These are phyloP conservation scores for Ostrea denselamellosa DNA, from an alignment of 1,140 invertebrate genomes.

Conservation along the genomic window DNA sequence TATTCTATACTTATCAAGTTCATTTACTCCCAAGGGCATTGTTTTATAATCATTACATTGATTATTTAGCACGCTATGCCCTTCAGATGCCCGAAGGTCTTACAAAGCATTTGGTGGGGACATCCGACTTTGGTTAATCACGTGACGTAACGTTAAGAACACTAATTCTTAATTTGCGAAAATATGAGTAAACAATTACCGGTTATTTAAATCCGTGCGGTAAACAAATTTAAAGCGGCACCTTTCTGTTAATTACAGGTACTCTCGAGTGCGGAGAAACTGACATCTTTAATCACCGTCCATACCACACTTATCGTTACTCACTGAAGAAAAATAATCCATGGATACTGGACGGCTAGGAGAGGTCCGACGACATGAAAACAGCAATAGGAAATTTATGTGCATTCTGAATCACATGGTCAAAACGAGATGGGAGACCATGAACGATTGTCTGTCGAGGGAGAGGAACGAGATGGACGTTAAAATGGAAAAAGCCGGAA, in stretches of 20 bases:
- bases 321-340: neutral
- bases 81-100: too few relatives aligned
- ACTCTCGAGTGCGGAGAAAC: neutral
- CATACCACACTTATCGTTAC: neutral
- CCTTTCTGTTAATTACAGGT: neutral
- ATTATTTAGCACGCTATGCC: too few relatives aligned
- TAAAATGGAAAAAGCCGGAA: slow-evolving; percentile 52
- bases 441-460: slow-evolving; percentile 44
- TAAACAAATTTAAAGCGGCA: neutral
- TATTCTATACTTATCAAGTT: too few relatives aligned
- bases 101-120: too few relatives aligned
- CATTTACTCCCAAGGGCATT: too few relatives aligned
- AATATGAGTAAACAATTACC: neutral
- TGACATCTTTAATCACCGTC: neutral
- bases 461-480: slow-evolving; percentile 52
- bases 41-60: too few relatives aligned
- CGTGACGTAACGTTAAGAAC: neutral
- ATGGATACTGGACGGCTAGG: slow-evolving; percentile 60
- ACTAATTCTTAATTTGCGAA: neutral
- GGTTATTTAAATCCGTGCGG: too few relatives aligned
- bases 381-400: slow-evolving; percentile 59
- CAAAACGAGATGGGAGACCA: slow-evolving; percentile 47
- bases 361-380: slow-evolving; percentile 56
- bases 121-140: neutral
- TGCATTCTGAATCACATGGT: slow-evolving; percentile 61